Base-by-base conservation (phyloP, 2,797 vertebrate genomes). In the Melanotaenia parkinsoni region DNA sequence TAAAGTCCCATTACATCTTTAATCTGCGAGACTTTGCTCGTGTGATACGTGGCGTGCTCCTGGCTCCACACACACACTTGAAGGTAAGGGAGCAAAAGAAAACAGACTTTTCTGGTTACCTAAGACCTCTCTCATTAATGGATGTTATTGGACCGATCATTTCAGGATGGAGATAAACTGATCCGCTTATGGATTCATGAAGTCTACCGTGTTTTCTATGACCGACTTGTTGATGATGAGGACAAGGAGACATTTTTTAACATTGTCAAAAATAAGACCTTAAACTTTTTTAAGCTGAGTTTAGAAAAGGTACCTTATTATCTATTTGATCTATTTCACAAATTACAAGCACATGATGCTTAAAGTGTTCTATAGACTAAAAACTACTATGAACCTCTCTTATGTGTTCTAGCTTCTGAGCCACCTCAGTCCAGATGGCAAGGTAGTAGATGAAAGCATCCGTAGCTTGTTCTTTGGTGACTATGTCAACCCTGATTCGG, bases 1-100 rank as follows among this genome's bases (percentile, higher is more conserved):
- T 96, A 2, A 99, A 99, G 92, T 98, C 97, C 43, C 97, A 99
- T 88, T 99, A 99, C 50, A 92, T 98, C 82, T 98, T 99, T 82
- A 98, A 98, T 85, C 92, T 99, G 11, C 86, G 97, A n/a, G 97
- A 99, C 88, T 98, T 98, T 85, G 94, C 96, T 59, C 92, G 96
- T 24, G 96, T 98, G 66, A 94, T 98, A 66, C 93, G 94, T 68
- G 97, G 97, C 16, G 95, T 98, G 5, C 91, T 98, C 64, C 93
- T 98, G n/a, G 96, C 95, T 77, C 96, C 97, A 59, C 84, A 93
- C 67, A 96, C 96, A n/a, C 96, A 96, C 89, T 86, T 98, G 77
- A 94, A 97, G 94, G 97, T 96, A 88, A 90, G 89, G 70, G 60
- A 66, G 22, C 9, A 64, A 26, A 70, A 43, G 28, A 74, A 28